Conservation (phyloP, 2,797 vertebrate species). For the Dermochelys coriacea region DNA sequence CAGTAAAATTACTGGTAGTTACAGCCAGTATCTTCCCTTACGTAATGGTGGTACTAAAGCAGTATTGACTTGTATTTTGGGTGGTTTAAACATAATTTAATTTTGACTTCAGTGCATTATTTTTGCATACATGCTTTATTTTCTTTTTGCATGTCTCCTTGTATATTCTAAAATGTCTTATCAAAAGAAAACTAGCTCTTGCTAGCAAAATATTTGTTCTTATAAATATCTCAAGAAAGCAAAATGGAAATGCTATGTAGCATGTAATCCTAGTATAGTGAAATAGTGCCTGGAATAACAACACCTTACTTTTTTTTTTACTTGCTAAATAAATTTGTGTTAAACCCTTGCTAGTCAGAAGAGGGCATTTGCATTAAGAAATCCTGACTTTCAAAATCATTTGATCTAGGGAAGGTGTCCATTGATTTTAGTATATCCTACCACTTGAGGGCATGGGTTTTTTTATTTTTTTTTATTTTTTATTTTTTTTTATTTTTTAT, state of each 20-base stretch:
- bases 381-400: fast-evolving
- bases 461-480: too few species aligned
- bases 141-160: background rate
- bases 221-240: background rate
- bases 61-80: background rate
- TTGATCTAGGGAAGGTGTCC: background rate
- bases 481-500: too few species aligned
- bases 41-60: background rate
- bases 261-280: background rate
- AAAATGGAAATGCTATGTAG: background rate
- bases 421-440: background rate
- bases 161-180: background rate
- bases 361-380: background rate
- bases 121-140: background rate
- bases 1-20: background rate
- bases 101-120: background rate
- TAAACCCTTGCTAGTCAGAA: background rate
- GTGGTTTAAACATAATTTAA: background rate
- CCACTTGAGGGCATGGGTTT: background rate
- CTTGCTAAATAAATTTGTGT: background rate
- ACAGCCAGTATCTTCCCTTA: background rate
- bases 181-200: background rate
- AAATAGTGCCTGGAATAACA: background rate
- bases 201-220: background rate
- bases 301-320: background rate